Evolutionary conservation across 2,797 vertebrate species (phyloP).

Genomic region (Eptatretus atami): DNA sequence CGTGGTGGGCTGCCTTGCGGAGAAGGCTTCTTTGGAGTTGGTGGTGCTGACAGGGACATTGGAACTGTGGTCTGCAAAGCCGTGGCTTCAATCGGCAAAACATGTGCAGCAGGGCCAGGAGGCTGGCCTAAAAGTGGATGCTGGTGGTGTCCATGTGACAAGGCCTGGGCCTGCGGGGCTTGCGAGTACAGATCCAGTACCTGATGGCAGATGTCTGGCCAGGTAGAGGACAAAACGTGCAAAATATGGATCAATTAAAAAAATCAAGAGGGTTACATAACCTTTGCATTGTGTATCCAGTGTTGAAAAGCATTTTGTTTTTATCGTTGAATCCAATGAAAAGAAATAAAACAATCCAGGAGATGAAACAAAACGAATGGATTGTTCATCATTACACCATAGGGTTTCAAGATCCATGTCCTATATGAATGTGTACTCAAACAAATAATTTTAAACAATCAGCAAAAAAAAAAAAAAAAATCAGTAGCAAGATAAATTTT

Average conservation of each 20-base stretch:
- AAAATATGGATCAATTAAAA: background rate
- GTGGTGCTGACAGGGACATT: conserved; percentile 16
- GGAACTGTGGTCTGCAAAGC: conserved; percentile 12
- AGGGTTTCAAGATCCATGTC: too few relatives aligned
- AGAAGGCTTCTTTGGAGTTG: conserved; percentile 48
- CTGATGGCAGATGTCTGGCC: conserved; percentile 76
- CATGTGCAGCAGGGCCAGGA: conserved; percentile 7
- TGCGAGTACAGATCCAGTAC: conserved; percentile 85
- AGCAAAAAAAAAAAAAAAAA: too few relatives aligned
- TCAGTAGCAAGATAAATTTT: too few relatives aligned
- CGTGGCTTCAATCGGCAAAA: conserved; percentile 7
- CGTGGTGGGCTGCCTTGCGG: conserved; percentile 62
- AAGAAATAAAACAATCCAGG: too few relatives aligned
- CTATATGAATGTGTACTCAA: too few relatives aligned
- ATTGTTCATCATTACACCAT: too few relatives aligned
- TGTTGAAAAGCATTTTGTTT: background rate
- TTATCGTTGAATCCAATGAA: background rate
- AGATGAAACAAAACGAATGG: too few relatives aligned
- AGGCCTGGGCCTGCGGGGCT: conserved; percentile 23
- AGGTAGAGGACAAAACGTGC: background rate
- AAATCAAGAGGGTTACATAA: background rate
- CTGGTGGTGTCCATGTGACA: conserved; percentile 11
- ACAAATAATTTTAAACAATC: too few relatives aligned
- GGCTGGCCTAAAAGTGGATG: conserved; percentile 14
- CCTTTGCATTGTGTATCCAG: background rate